Evolutionary conservation across 2,797 vertebrate species (phyloP).

Genomic region (Phaenicophaeus curvirostris): DNA sequence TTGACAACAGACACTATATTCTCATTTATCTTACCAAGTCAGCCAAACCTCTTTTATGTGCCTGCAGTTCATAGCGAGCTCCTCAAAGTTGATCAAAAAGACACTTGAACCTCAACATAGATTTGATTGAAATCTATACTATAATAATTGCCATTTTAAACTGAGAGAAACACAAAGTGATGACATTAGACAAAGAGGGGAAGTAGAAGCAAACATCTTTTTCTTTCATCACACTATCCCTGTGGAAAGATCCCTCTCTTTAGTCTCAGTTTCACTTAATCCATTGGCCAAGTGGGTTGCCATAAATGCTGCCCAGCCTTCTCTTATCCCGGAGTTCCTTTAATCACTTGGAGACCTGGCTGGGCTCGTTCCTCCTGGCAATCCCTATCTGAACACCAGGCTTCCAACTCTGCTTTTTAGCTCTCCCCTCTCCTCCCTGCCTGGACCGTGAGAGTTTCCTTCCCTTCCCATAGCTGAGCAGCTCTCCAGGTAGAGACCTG

Average conservation of each 20-base stretch:
- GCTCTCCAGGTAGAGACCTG: not conserved
- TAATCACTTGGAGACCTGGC: not conserved
- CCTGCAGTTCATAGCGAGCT: not conserved
- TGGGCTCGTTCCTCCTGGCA: not conserved
- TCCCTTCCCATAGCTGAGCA: not conserved
- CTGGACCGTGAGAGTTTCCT: not conserved
- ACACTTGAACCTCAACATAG: not conserved
- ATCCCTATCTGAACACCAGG: not conserved
- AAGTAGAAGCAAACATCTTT: not conserved
- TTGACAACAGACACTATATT: not conserved
- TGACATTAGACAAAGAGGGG: not conserved
- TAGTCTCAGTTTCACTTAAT: not conserved
- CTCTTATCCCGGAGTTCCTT: not conserved
- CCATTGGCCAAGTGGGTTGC: not conserved
- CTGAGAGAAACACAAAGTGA: not conserved
- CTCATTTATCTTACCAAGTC: conserved; percentile 1
- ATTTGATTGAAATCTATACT: not conserved
- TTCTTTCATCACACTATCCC: not conserved
- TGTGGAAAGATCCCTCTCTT: not conserved
- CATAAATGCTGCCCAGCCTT: not conserved
- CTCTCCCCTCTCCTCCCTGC: not conserved
- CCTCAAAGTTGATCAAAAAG: not conserved
- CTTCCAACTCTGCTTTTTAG: not conserved
- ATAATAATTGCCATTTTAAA: not conserved
- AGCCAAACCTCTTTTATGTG: not conserved